Evolutionary conservation across 2,888 invertebrate species (phyloP).

Genomic region (Oscheius sp.): DNA sequence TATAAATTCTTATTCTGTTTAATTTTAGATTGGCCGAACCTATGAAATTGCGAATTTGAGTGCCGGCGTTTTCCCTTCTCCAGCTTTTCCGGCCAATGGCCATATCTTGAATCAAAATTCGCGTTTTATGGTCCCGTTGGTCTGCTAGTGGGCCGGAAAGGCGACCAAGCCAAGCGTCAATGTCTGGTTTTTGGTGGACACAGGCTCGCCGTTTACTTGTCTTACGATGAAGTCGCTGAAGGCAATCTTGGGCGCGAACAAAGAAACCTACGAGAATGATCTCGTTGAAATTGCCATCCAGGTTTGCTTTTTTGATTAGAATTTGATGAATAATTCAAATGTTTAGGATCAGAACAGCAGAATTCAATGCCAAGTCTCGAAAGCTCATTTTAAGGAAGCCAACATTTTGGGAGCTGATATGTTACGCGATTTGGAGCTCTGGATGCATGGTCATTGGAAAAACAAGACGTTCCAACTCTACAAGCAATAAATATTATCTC

Average conservation of each 20-base stretch:
- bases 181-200: constrained; percentile 34
- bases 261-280: constrained; percentile 3
- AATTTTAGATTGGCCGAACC: constrained; percentile 29
- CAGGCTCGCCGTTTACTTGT: constrained; percentile 32
- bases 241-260: constrained; percentile 25
- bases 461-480: constrained; percentile 22
- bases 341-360: constrained; percentile 29
- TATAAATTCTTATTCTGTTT: constrained; percentile 20
- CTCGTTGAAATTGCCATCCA: constrained; percentile 27
- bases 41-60: constrained; percentile 29
- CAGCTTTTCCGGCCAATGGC: constrained; percentile 30
- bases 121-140: constrained; percentile 28
- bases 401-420: constrained; percentile 31
- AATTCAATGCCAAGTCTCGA: constrained; percentile 31
- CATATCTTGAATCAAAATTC: constrained; percentile 29
- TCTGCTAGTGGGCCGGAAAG: constrained; percentile 22
- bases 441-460: constrained; percentile 27
- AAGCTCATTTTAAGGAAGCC: constrained; percentile 26
- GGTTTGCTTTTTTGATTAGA: constrained; percentile 34
- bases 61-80: constrained; percentile 26
- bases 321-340: constrained; percentile 33
- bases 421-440: constrained; percentile 23
- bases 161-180: constrained; percentile 29
- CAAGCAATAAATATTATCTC: constrained; percentile 22
- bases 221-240: constrained; percentile 31